Base-by-base conservation (phyloP, 2,113 vertebrate species). In the Carlito syrichta region DNA sequence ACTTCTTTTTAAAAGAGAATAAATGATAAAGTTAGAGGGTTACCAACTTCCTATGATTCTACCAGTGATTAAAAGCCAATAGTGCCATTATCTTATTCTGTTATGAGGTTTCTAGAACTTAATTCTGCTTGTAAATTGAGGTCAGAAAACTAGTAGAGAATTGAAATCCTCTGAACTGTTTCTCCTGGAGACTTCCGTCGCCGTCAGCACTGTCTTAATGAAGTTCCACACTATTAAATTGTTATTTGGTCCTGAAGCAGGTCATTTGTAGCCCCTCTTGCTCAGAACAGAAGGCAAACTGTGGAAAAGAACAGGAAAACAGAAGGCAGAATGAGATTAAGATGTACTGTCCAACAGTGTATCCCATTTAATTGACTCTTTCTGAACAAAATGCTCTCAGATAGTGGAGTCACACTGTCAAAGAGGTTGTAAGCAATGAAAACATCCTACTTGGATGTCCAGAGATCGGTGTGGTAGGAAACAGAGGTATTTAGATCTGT, bases 111-210 rank as follows among this genome's bases (percentile, higher is more conserved):
- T 97, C 56, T 82, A 73, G 92, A 96, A 91, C 84, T 91, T 95
- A 90, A 97, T 96, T 97, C 89, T 90, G 68, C 86, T 86, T 98
- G 85, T 95, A 98, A 96, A 98, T 98, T 50, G 96, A 98, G 98
- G 97, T 98, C 96, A 98, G 95, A 95, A 98, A 98, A 97, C 84
- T 97, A 91, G 97, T 92, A 96, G 97, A 97, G 95, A 93, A 82
- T 79, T 10, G 1, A 96, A 98, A 97, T 97, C 97, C 97, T 96
- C 96, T 89, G 94, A 92, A 95, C 81, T 97, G 68, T 97, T 96
- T 95, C 93, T 97, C 74, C 94, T n/a, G 12, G 94, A 97, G 92
- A 82, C 95, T 89, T 78, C 19, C 30, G 73, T 73, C 52, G 20
- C 87, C 97, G 96, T 97, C 96, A 98, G 92, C 83, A 43, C 96